Percentiles rank a stretch among this genome's conserved stretches.
These are phyloP conservation scores for Cryptophagus acutangulus DNA, from an alignment of 2,888 invertebrate genomes.

Conservation along the genomic window DNA sequence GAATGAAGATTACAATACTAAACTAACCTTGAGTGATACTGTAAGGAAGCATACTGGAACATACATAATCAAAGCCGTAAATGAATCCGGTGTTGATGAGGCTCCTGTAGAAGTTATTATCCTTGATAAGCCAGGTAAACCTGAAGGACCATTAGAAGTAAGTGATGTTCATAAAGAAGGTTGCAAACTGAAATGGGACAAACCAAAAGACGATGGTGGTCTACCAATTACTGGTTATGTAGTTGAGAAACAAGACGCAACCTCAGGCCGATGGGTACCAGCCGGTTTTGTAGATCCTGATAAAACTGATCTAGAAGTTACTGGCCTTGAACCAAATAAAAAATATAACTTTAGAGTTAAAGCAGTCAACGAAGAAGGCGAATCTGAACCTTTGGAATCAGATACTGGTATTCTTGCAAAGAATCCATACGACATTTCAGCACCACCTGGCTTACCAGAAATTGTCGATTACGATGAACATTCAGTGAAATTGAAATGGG, in stretches of 20 bases:
- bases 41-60: slow-evolving; percentile 81
- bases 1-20: slow-evolving; percentile 88
- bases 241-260: slow-evolving; percentile 90
- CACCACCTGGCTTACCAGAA: slow-evolving; percentile 85
- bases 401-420: slow-evolving; percentile 88
- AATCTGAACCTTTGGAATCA: slow-evolving; percentile 90
- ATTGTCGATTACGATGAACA: slow-evolving; percentile 88
- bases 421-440: slow-evolving; percentile 91
- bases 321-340: slow-evolving; percentile 89
- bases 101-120: slow-evolving; percentile 90
- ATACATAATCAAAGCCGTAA: slow-evolving; percentile 88
- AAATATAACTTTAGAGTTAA: slow-evolving; percentile 97
- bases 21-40: slow-evolving; percentile 74
- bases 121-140: slow-evolving; percentile 76
- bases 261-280: slow-evolving; percentile 83
- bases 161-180: slow-evolving; percentile 89
- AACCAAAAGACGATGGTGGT: slow-evolving; percentile 95
- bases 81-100: slow-evolving; percentile 89
- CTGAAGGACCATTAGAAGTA: slow-evolving; percentile 89
- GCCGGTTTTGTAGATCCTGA: slow-evolving; percentile 80
- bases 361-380: slow-evolving; percentile 95
- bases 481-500: slow-evolving; percentile 87
- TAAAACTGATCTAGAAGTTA: slow-evolving; percentile 75
- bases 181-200: slow-evolving; percentile 89
- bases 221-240: slow-evolving; percentile 84